phyloP scores from a whole-genome alignment of 2,797 vertebrate genomes.

The Spatula clypeata region DNA sequence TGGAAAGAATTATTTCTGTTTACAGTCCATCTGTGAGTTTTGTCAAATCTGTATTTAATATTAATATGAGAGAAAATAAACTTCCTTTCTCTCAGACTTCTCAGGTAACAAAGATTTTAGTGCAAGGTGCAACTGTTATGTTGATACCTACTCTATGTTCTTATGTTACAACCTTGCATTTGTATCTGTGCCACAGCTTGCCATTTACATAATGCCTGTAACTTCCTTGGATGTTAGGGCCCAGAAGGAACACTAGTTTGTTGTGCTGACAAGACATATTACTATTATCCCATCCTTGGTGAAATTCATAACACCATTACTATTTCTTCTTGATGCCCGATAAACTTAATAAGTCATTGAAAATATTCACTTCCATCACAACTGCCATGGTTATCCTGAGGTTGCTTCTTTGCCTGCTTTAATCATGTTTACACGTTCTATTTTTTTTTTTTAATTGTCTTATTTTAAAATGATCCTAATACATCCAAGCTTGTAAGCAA shows the following conservation, averaged over 20 bases:
- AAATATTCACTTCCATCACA: fast-evolving
- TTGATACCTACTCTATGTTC: neutral
- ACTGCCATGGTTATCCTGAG: neutral
- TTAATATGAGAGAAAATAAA: neutral
- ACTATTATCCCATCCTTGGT: neutral
- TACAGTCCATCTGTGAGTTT: neutral
- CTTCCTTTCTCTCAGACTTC: neutral
- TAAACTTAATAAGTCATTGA: neutral
- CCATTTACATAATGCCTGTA: neutral
- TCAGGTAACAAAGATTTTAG: neutral
- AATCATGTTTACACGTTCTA: neutral
- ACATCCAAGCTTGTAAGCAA: neutral
- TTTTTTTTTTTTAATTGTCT: neutral
- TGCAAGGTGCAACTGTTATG: neutral
- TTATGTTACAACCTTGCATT: neutral
- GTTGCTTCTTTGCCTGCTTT: neutral
- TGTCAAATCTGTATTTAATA: neutral
- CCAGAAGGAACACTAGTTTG: neutral
- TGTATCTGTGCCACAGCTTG: neutral
- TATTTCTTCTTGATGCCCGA: neutral
- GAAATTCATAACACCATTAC: neutral
- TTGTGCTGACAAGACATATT: neutral
- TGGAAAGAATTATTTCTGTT: neutral
- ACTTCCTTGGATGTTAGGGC: neutral
- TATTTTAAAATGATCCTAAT: neutral